Base-by-base conservation (phyloP, 2,888 invertebrate genomes). In the Zelleria hepariella region DNA sequence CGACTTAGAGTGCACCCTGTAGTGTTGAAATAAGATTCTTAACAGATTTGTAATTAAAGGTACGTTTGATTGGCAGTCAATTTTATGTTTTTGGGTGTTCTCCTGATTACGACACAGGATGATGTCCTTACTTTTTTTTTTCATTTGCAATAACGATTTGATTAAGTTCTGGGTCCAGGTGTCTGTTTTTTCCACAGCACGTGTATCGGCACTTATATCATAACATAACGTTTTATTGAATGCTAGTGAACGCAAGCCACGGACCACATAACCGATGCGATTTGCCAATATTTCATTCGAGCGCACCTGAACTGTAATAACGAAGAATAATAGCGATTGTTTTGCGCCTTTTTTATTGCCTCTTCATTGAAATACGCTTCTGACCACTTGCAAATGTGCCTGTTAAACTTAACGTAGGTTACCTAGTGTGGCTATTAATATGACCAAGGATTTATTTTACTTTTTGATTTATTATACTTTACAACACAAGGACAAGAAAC, bases 291-390 rank as follows among this genome's bases (percentile, higher is more conserved):
- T 81, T 83, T 83, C 84, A 84, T 75, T 65, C 71, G 71, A 76
- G 70, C 78, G 80, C 85, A 86, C 86, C 85, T 86, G 84, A 78
- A 82, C 82, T 72, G 80, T 78, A 82, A 84, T 84, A 84, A 83
- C 82, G 76, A 78, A 80, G 81, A 83, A 78, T 80, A 80, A 85
- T 81, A 80, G 82, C 82, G 73, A 80, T 78, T 80, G 82, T 81
- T 80, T 78, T 76, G 77, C 69, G 73, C 70, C 78, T 74, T 82
- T 85, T 81, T 85, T 85, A 85, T 83, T 70, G 80, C 71, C 76
- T 74, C 78, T 81, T 82, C 80, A 83, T 82, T 84, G 75, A 71
- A 74, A 58, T 15, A 74, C 32, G 10, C 15, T 42, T 42, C 15
- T 42, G 32, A 15, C 32, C 15, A 42, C 10, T 15, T 42, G 32